A percentile compares a stretch with the other conserved stretches of the same genome.
Evolutionary conservation across 1,140 invertebrate genomes (phyloP).

Genomic region (Pseudomyrmex dendroicus): DNA sequence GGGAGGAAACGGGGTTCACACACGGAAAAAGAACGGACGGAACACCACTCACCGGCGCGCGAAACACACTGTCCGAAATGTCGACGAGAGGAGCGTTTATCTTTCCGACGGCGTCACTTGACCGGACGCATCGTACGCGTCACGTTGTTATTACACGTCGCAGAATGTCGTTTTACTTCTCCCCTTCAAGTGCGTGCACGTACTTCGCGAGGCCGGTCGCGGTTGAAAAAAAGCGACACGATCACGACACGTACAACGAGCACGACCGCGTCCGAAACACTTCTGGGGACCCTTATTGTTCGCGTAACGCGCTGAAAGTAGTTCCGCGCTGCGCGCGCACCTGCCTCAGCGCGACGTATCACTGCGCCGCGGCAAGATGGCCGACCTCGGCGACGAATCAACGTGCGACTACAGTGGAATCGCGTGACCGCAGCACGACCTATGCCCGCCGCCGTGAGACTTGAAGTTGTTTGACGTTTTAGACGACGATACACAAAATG

Average conservation of each 20-base stretch:
- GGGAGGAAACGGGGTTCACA: constrained; percentile 69
- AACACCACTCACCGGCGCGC: constrained; percentile 66
- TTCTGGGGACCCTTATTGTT: constrained; percentile 84
- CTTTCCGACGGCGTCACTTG: constrained; percentile 77
- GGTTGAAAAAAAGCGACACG: constrained; percentile 71
- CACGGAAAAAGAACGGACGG: constrained; percentile 66
- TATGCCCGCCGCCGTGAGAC: neutral
- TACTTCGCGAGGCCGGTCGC: constrained; percentile 52
- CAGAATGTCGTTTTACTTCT: constrained; percentile 55
- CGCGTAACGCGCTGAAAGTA: constrained; percentile 85
- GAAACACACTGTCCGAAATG: constrained; percentile 43
- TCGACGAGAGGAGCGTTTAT: constrained; percentile 21
- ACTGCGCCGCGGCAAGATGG: constrained; percentile 70
- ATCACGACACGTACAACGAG: constrained; percentile 74
- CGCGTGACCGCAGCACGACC: constrained; percentile 7
- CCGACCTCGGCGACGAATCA: constrained; percentile 66
- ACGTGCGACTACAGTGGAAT: constrained; percentile 32
- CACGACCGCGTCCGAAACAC: constrained; percentile 84
- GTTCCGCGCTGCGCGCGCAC: constrained; percentile 83
- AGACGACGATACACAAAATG: no score
- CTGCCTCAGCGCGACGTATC: constrained; percentile 74
- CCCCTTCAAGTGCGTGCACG: constrained; percentile 68
- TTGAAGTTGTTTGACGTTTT: neutral
- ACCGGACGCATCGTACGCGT: constrained; percentile 73
- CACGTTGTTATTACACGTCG: constrained; percentile 35